Evolutionary conservation across 1,140 invertebrate species (phyloP).

Genomic region (Agrypnia vestita): DNA sequence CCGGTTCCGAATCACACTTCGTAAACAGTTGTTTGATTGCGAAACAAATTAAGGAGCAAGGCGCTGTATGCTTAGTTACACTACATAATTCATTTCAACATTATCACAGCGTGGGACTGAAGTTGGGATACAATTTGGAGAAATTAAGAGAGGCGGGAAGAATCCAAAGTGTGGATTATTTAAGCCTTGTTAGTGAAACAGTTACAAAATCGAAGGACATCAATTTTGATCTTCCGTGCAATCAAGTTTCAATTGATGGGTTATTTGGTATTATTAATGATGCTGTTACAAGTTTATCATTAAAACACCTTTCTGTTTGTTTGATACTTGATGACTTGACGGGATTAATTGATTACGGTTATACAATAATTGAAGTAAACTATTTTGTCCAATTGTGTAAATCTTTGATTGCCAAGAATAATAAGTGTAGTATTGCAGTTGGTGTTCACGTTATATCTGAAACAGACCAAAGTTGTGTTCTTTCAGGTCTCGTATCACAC

Average conservation of each 20-base stretch:
- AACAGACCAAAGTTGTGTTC: conserved; percentile 71
- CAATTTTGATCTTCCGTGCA: conserved; percentile 58
- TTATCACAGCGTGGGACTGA: conserved; percentile 82
- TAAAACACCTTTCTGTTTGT: conserved; percentile 66
- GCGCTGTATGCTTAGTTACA: conserved; percentile 76
- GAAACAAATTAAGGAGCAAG: conserved; percentile 74
- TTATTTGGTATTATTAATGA: conserved; percentile 62
- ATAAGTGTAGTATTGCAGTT: conserved; percentile 67
- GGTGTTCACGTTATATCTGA: conserved; percentile 71
- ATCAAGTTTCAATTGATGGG: conserved; percentile 61
- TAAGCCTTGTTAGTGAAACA: conserved; percentile 70
- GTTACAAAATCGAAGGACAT: conserved; percentile 65
- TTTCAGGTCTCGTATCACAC: conserved; percentile 76
- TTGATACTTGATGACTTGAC: conserved; percentile 82
- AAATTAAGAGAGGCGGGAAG: conserved; percentile 72
- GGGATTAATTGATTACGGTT: conserved; percentile 78
- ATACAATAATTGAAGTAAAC: conserved; percentile 72
- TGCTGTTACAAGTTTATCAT: conserved; percentile 53
- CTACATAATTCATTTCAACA: conserved; percentile 81
- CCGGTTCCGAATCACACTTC: conserved; percentile 81
- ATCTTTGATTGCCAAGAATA: conserved; percentile 62
- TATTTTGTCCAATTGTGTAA: conserved; percentile 72
- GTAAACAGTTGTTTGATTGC: conserved; percentile 77
- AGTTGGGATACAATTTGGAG: conserved; percentile 80
- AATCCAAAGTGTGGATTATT: conserved; percentile 74